A percentile compares a stretch with the other conserved stretches of the same genome.
Evolutionary conservation across 2,888 invertebrate species (phyloP).

Genomic region (Nudaria mundana): DNA sequence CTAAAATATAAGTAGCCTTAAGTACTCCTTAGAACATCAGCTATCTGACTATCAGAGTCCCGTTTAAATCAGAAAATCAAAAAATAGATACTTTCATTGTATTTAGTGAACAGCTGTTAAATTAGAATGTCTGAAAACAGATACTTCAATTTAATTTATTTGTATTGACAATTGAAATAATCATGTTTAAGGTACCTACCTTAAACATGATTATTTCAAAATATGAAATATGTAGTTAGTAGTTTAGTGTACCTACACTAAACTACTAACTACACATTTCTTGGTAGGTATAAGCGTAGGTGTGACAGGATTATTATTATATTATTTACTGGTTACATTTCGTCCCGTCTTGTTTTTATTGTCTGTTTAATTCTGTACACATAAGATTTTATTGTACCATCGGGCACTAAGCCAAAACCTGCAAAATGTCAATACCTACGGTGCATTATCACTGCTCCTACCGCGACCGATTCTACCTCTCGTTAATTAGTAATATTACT

Average conservation of each 20-base stretch:
- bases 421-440: slow-evolving; percentile 77
- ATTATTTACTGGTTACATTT: slow-evolving; percentile 50
- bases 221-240: too few species aligned
- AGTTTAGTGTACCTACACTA: too few species aligned
- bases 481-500: slow-evolving; percentile 25
- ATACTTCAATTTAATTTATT: too few species aligned
- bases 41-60: too few species aligned
- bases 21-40: too few species aligned
- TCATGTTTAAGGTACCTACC: slow-evolving; percentile 1
- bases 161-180: too few species aligned
- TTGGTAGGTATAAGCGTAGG: slow-evolving; percentile 18
- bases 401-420: slow-evolving; percentile 63
- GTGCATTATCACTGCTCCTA: slow-evolving; percentile 67
- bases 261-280: too few species aligned
- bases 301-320: slow-evolving; percentile 19
- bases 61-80: too few species aligned
- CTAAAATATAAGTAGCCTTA: too few species aligned
- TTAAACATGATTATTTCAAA: slow-evolving; percentile 6
- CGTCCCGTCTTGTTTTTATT: slow-evolving; percentile 47
- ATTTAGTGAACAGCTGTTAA: too few species aligned
- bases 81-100: too few species aligned
- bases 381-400: slow-evolving; percentile 65
- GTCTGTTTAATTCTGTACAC: slow-evolving; percentile 61
- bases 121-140: too few species aligned
- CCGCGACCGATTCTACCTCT: slow-evolving; percentile 37